phyloP scores from a whole-genome alignment of 2,113 vertebrate species.

The Sinocyclocheilus anophthalmus region DNA sequence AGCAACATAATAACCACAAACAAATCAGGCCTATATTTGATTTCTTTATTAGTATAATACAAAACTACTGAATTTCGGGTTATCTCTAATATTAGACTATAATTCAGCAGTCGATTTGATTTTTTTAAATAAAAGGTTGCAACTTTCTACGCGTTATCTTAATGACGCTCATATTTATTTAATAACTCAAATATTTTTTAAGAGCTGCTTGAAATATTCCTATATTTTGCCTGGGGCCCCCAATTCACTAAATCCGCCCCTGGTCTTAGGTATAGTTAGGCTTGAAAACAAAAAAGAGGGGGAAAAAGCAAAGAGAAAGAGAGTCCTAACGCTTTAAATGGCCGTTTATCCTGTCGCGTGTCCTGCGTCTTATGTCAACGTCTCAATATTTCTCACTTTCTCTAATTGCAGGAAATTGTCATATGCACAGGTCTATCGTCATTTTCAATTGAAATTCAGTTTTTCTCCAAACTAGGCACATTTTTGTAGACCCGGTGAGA shows the following conservation, averaged over 20 bases:
- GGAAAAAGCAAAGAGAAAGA: neutral
- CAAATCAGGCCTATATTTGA: slow-evolving; percentile 13
- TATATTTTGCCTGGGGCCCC: no score
- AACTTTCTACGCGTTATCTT: no score
- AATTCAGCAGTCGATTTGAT: neutral
- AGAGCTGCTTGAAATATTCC: no score
- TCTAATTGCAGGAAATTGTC: neutral
- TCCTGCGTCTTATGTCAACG: slow-evolving; percentile 15
- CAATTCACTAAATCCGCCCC: no score
- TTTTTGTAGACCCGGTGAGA: neutral
- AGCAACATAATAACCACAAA: neutral
- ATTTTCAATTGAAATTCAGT: neutral
- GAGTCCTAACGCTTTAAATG: slow-evolving; percentile 2
- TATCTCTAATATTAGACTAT: neutral
- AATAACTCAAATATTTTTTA: no score
- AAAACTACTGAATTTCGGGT: no score
- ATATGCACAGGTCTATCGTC: neutral
- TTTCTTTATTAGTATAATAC: no score
- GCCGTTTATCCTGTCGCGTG: slow-evolving; percentile 55
- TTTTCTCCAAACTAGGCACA: neutral
- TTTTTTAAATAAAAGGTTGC: no score
- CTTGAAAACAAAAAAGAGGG: no score
- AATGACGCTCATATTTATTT: no score
- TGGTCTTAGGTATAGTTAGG: no score
- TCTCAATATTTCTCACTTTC: neutral